phyloP scores from a whole-genome alignment of 2,797 vertebrate genomes.

The Characodon lateralis region DNA sequence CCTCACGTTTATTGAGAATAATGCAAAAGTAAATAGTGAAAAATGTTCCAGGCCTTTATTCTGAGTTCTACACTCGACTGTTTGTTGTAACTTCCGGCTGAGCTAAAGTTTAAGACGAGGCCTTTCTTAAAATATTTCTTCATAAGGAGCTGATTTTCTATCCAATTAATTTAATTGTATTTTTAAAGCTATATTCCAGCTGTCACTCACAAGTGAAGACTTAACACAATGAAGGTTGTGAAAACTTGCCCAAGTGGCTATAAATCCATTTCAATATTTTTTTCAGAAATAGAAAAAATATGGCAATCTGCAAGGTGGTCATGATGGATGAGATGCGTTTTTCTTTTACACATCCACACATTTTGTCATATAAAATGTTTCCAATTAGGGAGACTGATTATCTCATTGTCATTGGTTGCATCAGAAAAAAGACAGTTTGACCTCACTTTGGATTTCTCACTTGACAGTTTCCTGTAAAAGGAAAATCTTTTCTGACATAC shows the following conservation, averaged over 20 bases:
- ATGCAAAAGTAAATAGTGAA: neutral
- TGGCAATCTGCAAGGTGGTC: neutral
- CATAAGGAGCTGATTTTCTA: neutral
- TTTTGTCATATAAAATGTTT: constrained; percentile 4
- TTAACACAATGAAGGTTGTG: constrained; percentile 1
- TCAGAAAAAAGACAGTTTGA: constrained; percentile 31
- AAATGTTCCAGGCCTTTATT: neutral
- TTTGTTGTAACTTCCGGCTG: neutral
- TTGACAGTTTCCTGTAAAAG: constrained; percentile 42
- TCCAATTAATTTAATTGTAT: neutral
- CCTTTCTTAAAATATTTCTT: neutral
- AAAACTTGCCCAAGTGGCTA: neutral
- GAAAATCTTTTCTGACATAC: constrained; percentile 44
- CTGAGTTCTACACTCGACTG: too few species aligned
- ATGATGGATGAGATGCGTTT: neutral
- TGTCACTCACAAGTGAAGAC: neutral
- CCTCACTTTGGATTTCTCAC: constrained; percentile 53
- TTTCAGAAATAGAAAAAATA: constrained; percentile 13
- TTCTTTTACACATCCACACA: neutral
- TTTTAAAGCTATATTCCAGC: neutral
- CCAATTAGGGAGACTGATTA: constrained; percentile 3
- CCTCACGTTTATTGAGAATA: neutral
- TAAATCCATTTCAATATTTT: neutral
- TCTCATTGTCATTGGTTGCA: neutral
- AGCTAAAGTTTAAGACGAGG: neutral